Conservation (phyloP, 1,140 invertebrate species). For the Patella vulgata region DNA sequence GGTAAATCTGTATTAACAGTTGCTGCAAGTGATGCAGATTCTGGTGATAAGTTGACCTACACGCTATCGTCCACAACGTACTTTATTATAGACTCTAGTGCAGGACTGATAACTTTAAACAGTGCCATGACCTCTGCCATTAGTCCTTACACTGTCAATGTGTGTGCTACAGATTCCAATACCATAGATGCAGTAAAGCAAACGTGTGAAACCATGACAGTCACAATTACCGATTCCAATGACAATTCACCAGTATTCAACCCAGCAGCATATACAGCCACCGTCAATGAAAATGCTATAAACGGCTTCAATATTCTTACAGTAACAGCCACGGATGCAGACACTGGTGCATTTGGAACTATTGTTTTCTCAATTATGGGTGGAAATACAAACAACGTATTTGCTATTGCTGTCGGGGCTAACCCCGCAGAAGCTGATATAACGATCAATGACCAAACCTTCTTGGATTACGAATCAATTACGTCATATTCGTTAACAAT, state of each 20-base stretch:
- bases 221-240: constrained; percentile 81
- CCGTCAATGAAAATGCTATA: constrained; percentile 35
- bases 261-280: constrained; percentile 21
- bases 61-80: constrained; percentile 36
- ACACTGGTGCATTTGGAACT: constrained; percentile 19
- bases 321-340: constrained; percentile 35
- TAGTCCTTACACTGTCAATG: constrained; percentile 44
- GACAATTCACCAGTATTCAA: constrained; percentile 84
- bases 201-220: constrained; percentile 13
- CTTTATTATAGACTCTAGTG: constrained; percentile 13
- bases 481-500: constrained; percentile 83
- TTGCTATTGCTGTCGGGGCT: constrained; percentile 24
- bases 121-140: constrained; percentile 6
- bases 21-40: constrained; percentile 40
- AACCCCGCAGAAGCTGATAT: constrained; percentile 14
- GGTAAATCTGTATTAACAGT: constrained; percentile 32
- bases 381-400: constrained; percentile 34
- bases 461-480: constrained; percentile 85
- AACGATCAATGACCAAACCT: constrained; percentile 69
- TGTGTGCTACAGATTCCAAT: constrained; percentile 61
- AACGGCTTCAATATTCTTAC: constrained; percentile 25
- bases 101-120: constrained; percentile 18
- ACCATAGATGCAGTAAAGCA: constrained; percentile 20
- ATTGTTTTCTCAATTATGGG: constrained; percentile 27
- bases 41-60: constrained; percentile 32